Conservation (phyloP, 2,113 vertebrate species). For the Stigmatopora nigra region DNA sequence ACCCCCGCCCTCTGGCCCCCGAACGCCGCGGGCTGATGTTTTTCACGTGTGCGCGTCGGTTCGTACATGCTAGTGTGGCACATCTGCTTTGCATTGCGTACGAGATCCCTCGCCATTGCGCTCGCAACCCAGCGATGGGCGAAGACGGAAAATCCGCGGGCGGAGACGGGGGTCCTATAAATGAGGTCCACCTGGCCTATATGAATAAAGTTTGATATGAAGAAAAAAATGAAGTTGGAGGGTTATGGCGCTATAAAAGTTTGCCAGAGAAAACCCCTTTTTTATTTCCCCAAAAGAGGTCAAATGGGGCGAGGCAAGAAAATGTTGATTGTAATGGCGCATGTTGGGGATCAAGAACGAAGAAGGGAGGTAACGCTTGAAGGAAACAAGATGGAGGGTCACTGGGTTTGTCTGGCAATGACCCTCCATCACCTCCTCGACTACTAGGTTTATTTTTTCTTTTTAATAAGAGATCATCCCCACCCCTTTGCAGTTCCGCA, state of each 20-base stretch:
- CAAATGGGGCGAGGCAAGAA: constrained; percentile 16
- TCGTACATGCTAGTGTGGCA: constrained; percentile 36
- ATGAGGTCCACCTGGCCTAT: constrained; percentile 31
- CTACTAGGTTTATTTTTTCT: constrained; percentile 22
- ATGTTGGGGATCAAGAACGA: constrained; percentile 33
- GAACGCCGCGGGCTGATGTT: constrained; percentile 50
- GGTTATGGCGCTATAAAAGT: constrained; percentile 38
- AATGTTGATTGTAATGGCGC: constrained; percentile 12
- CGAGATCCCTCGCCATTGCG: constrained; percentile 29
- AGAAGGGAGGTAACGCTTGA: constrained; percentile 20
- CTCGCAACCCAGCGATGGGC: constrained; percentile 20
- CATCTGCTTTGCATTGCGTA: constrained; percentile 65
- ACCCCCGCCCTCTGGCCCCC: constrained; percentile 54
- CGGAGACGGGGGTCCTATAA: constrained; percentile 6
- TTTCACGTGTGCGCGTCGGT: constrained; percentile 32
- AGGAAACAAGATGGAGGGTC: constrained; percentile 29
- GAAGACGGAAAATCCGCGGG: constrained; percentile 38
- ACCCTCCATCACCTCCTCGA: constrained; percentile 17
- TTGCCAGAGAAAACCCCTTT: constrained; percentile 34
- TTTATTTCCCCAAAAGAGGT: constrained; percentile 35
- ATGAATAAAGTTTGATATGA: constrained; percentile 35
- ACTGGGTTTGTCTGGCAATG: constrained; percentile 51
- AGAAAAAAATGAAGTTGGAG: constrained; percentile 18
- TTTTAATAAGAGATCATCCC: constrained; percentile 26
- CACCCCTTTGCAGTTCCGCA: constrained; percentile 25